These are phyloP conservation scores for Dexiosoma caninum DNA, from an alignment of 2,888 invertebrate genomes.

Conservation along the genomic window DNA sequence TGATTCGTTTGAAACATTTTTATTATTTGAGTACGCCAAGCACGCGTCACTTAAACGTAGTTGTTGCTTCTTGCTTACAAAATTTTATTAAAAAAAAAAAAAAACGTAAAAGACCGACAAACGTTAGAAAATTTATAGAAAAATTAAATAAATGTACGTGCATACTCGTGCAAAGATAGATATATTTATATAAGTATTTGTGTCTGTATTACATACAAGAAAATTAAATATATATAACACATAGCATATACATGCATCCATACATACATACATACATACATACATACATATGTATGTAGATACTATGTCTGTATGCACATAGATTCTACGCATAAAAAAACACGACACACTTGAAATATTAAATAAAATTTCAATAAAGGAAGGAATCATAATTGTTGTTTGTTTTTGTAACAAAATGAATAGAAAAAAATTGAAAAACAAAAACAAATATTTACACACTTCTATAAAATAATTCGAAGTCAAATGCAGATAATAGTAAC, in stretches of 20 bases:
- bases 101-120: conserved; percentile 2
- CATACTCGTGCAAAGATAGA: too few relatives aligned
- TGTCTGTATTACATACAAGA: too few relatives aligned
- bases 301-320: too few relatives aligned
- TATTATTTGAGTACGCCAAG: conserved; percentile 26
- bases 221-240: neutral
- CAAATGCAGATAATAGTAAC: conserved; percentile 10
- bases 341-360: conserved; percentile 21
- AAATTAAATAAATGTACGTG: too few relatives aligned
- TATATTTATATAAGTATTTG: too few relatives aligned
- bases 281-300: too few relatives aligned
- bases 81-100: neutral
- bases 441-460: neutral
- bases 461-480: too few relatives aligned
- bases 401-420: conserved; percentile 2
- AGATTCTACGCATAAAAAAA: too few relatives aligned
- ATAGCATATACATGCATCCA: too few relatives aligned
- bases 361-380: conserved; percentile 10
- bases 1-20: neutral
- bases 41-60: conserved; percentile 25
- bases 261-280: too few relatives aligned
- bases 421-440: neutral
- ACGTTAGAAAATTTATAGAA: conserved; percentile 2
- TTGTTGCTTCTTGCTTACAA: conserved; percentile 23
- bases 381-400: neutral